A percentile compares a stretch with the other conserved stretches of the same genome.
Conservation (phyloP, 2,113 vertebrate species). For the Leucosticte australis region DNA sequence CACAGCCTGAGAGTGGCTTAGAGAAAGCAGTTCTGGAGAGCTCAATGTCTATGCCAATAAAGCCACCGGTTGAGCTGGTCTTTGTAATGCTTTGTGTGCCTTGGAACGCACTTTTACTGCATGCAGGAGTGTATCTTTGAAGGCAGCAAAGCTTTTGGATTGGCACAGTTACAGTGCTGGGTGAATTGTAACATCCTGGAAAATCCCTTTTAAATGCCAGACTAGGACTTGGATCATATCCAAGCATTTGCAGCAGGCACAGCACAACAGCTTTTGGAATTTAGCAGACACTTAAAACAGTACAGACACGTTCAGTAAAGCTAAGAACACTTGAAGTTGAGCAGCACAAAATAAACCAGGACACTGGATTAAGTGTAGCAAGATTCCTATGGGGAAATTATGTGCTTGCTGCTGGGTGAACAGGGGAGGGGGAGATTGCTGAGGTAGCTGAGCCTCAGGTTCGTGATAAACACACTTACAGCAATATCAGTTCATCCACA, state of each 20-base stretch:
- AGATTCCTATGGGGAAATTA: not conserved
- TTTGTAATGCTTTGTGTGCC: conserved; percentile 10
- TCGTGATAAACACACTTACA: not conserved
- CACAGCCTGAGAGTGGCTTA: not conserved
- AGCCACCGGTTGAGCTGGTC: not conserved
- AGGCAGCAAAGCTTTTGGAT: conserved; percentile 34
- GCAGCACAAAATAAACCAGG: not conserved
- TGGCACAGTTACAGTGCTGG: conserved; percentile 28
- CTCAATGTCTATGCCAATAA: not conserved
- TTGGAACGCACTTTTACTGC: conserved; percentile 5
- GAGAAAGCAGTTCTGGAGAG: not conserved
- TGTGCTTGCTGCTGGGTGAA: not conserved
- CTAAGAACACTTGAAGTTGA: conserved; percentile 42
- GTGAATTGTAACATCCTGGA: conserved; percentile 58
- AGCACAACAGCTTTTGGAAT: conserved; percentile 57
- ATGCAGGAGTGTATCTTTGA: conserved; percentile 22
- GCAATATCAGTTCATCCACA: not conserved
- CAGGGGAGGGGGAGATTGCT: not conserved
- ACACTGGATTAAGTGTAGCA: not conserved
- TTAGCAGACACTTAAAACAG: conserved; percentile 5
- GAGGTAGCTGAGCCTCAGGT: not conserved
- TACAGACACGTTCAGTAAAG: not conserved
- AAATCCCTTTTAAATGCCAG: conserved; percentile 65
- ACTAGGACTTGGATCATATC: conserved; percentile 33
- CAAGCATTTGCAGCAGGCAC: conserved; percentile 50